Conservation (phyloP, 2,113 vertebrate genomes). For the Epinephelus lanceolatus region DNA sequence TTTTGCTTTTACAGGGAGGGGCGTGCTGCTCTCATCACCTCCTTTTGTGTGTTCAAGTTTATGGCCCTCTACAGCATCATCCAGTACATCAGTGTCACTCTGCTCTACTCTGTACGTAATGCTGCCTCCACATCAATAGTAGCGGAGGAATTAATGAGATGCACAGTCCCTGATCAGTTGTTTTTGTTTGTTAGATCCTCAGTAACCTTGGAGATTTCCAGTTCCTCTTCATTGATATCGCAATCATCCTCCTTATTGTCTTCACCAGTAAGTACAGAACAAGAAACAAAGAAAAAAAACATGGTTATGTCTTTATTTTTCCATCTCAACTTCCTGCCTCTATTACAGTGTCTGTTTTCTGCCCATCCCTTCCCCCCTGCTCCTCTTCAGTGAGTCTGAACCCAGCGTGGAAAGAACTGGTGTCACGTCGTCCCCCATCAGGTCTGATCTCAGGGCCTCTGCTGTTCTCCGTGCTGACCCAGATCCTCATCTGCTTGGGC, state of each 20-base stretch:
- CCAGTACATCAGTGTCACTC: slow-evolving; percentile 96
- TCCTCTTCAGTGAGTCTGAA: slow-evolving; percentile 94
- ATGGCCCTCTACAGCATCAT: slow-evolving; percentile 99
- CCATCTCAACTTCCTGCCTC: no score
- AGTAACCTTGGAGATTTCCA: slow-evolving; percentile 98
- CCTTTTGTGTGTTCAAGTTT: slow-evolving; percentile 99
- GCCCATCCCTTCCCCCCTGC: neutral
- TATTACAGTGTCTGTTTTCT: neutral
- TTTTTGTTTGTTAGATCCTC: slow-evolving; percentile 85
- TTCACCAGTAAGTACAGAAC: slow-evolving; percentile 94
- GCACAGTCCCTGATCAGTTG: neutral
- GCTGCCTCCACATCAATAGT: neutral
- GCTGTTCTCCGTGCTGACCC: slow-evolving; percentile 94
- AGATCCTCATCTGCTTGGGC: slow-evolving; percentile 93
- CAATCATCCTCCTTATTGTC: slow-evolving; percentile 95
- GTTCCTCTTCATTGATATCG: slow-evolving; percentile 98
- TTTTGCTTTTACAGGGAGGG: slow-evolving; percentile 90
- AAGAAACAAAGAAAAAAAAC: neutral
- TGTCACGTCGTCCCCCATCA: slow-evolving; percentile 91
- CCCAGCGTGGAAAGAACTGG: slow-evolving; percentile 95
- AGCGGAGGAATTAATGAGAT: neutral
- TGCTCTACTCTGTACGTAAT: slow-evolving; percentile 94
- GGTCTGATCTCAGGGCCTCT: slow-evolving; percentile 95
- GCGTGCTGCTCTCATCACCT: slow-evolving; percentile 96
- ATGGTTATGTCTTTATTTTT: no score